phyloP scores from a whole-genome alignment of 2,113 vertebrate genomes.

The Lasiurus cinereus region DNA sequence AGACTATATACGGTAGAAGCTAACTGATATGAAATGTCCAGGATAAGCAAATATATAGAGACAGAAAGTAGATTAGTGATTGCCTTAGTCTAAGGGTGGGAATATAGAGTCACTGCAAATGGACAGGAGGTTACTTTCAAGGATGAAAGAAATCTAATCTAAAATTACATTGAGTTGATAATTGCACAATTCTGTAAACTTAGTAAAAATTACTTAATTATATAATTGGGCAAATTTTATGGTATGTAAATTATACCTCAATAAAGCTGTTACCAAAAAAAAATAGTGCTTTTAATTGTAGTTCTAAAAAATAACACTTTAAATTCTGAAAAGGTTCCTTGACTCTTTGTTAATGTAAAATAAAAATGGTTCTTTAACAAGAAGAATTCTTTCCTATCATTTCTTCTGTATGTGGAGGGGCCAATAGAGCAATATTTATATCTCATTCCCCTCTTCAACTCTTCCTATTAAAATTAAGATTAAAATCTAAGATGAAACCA shows the following conservation, averaged over 20 bases:
- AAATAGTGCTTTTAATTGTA: not conserved
- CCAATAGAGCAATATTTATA: not conserved
- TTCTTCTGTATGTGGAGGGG: slow-evolving; percentile 8
- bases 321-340: slow-evolving; percentile 11
- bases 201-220: not conserved
- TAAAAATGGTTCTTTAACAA: slow-evolving; percentile 31
- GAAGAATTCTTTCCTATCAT: not conserved
- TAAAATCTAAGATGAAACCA: slow-evolving; percentile 30
- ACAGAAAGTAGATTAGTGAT: not conserved
- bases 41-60: not conserved
- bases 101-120: not conserved
- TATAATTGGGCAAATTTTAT: not conserved
- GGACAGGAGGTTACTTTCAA: not conserved
- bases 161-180: slow-evolving; percentile 24
- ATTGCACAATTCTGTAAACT: not conserved
- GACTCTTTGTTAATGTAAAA: slow-evolving; percentile 6
- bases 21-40: not conserved
- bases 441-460: not conserved
- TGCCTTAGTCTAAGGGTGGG: not conserved
- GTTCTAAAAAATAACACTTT: not conserved
- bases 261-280: not conserved
- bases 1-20: not conserved
- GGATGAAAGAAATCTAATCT: not conserved
- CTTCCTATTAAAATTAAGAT: not conserved
- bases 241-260: slow-evolving; percentile 10